A percentile compares a stretch with the other conserved stretches of the same genome.
Conservation (phyloP, 2,888 invertebrate species). For the Agrochola litura region DNA sequence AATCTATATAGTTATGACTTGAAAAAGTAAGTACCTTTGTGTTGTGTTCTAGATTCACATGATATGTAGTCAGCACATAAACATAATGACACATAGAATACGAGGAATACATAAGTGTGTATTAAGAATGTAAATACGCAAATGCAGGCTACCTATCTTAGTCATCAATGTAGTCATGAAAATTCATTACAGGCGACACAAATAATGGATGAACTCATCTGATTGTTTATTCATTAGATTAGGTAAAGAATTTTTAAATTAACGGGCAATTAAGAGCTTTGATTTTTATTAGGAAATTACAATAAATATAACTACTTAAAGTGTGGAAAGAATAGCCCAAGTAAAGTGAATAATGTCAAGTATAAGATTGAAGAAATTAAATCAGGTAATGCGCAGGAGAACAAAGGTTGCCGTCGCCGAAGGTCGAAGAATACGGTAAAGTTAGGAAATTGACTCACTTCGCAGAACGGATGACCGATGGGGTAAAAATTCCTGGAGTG, state of each 20-base stretch:
- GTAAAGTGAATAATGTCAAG: not conserved
- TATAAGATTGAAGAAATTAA: not conserved
- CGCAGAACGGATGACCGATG: not conserved
- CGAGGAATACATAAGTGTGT: conserved; percentile 10
- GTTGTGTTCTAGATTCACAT: conserved; percentile 21
- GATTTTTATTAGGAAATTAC: not conserved
- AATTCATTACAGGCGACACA: conserved; percentile 22
- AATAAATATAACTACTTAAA: not conserved
- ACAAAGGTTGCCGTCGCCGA: not conserved
- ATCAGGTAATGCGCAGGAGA: not conserved
- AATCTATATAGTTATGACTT: not conserved
- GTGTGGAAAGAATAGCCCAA: not conserved
- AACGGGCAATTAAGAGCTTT: not conserved
- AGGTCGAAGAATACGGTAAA: not conserved
- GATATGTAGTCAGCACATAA: conserved; percentile 1
- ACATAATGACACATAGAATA: conserved; percentile 20
- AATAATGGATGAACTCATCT: conserved; percentile 1
- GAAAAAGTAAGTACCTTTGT: not conserved
- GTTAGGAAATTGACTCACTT: too few species aligned
- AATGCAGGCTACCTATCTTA: conserved; percentile 10
- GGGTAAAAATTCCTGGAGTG: not conserved
- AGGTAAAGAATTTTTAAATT: not conserved
- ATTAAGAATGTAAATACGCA: conserved; percentile 20
- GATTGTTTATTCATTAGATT: conserved; percentile 18
- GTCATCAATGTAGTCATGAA: conserved; percentile 25